Evolutionary conservation across 2,113 vertebrate species (phyloP).

Genomic region (Oryzias javanicus): DNA sequence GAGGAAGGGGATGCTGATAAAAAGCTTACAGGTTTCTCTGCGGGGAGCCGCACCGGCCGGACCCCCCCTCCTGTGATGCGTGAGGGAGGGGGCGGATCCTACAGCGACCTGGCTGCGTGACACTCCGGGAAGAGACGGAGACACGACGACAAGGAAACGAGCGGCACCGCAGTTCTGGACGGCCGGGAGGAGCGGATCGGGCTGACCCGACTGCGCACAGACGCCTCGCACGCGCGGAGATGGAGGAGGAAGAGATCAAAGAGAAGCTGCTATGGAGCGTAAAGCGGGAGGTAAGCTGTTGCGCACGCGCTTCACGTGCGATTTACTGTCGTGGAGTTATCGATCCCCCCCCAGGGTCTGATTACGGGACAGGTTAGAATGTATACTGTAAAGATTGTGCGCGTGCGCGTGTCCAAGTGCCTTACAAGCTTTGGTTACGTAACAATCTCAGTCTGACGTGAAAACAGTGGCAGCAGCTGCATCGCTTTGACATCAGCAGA

Average conservation of each 20-base stretch:
- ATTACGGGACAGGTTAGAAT: no score
- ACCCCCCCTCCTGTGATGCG: no score
- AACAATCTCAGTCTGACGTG: no score
- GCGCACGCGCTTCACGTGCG: no score
- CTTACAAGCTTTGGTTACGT: no score
- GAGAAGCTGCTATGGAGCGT: constrained; percentile 93
- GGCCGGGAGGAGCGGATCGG: not conserved
- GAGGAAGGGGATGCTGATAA: constrained; percentile 37
- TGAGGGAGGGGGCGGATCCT: constrained; percentile 28
- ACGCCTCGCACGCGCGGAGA: constrained; percentile 56
- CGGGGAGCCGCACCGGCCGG: constrained; percentile 39
- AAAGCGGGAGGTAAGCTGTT: constrained; percentile 84
- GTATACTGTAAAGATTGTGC: no score
- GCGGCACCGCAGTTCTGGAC: constrained; percentile 16
- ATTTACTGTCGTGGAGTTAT: no score
- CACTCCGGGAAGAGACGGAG: constrained; percentile 55
- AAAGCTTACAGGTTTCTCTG: constrained; percentile 26
- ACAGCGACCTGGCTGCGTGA: constrained; percentile 71
- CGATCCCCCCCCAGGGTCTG: no score
- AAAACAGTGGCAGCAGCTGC: no score
- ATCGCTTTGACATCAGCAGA: no score
- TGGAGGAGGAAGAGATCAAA: constrained; percentile 87
- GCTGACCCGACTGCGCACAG: constrained; percentile 22
- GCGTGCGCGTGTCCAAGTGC: no score
- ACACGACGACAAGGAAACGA: constrained; percentile 38